Percentiles rank a stretch among this genome's conserved stretches.
phyloP scores from a whole-genome alignment of 1,140 invertebrate genomes.

The Trachelipus rathkii region DNA sequence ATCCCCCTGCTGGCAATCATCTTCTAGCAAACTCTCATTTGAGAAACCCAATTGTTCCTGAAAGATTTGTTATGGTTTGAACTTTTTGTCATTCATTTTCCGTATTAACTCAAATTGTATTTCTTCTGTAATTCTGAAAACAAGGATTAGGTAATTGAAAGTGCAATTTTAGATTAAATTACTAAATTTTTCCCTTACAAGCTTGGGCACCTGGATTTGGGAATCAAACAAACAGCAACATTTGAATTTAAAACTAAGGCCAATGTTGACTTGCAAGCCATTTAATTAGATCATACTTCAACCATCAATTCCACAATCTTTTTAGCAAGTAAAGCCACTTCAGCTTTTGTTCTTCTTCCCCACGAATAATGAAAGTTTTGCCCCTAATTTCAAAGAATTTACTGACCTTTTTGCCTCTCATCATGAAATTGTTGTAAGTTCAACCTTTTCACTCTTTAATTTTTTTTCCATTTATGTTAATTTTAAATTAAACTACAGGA shows the following conservation, averaged over 20 bases:
- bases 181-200: constrained; percentile 51
- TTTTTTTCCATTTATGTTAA: no score
- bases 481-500: no score
- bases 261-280: constrained; percentile 83
- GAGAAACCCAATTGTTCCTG: no score
- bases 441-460: no score
- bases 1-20: no score
- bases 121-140: no score
- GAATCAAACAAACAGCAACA: constrained; percentile 87
- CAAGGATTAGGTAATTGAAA: no score
- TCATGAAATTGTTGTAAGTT: constrained; percentile 62
- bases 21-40: no score
- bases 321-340: constrained; percentile 54
- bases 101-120: no score
- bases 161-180: constrained; percentile 19
- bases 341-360: constrained; percentile 82
- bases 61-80: no score
- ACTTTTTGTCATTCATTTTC: no score
- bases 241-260: constrained; percentile 86
- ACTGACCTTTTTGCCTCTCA: constrained; percentile 76
- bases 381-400: constrained; percentile 84
- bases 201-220: constrained; percentile 94
- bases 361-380: constrained; percentile 86
- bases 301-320: constrained; percentile 48
- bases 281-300: constrained; percentile 61